These are phyloP conservation scores for Hesperia comma DNA, from an alignment of 2,888 invertebrate species.

Conservation along the genomic window DNA sequence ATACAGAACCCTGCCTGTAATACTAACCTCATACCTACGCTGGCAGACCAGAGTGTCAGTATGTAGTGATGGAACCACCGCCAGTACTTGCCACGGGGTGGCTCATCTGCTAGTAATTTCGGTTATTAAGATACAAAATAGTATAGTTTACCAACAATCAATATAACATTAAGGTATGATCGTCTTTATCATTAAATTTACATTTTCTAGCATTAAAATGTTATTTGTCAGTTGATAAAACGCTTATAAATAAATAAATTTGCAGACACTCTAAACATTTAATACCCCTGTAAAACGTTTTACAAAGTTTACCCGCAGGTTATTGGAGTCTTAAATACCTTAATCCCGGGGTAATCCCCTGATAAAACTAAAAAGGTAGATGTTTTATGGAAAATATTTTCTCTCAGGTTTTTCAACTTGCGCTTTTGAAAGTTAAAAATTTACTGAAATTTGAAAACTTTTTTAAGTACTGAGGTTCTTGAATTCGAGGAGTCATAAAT, in stretches of 20 bases:
- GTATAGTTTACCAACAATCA: too few species aligned
- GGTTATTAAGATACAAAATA: too few species aligned
- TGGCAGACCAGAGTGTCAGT: too few species aligned
- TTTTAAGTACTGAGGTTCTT: neutral
- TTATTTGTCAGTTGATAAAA: too few species aligned
- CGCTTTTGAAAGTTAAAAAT: neutral
- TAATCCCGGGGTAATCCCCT: slow-evolving; percentile 4
- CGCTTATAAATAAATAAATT: neutral
- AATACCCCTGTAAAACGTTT: slow-evolving; percentile 10
- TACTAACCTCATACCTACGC: too few species aligned
- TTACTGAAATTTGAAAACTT: slow-evolving; percentile 4
- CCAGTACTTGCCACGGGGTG: too few species aligned
- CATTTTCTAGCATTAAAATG: too few species aligned
- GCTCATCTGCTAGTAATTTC: too few species aligned
- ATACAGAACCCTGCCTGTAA: too few species aligned
- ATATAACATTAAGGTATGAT: too few species aligned
- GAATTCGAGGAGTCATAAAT: neutral
- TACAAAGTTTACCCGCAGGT: slow-evolving; percentile 8
- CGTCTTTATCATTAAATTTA: too few species aligned
- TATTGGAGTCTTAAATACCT: slow-evolving; percentile 19
- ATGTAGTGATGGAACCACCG: too few species aligned
- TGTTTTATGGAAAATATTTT: slow-evolving; percentile 2
- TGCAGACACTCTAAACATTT: neutral
- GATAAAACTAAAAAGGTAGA: slow-evolving; percentile 11
- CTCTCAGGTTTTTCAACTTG: neutral